These are phyloP conservation scores for Nicator chloris DNA, from an alignment of 2,113 vertebrate species.

Conservation along the genomic window DNA sequence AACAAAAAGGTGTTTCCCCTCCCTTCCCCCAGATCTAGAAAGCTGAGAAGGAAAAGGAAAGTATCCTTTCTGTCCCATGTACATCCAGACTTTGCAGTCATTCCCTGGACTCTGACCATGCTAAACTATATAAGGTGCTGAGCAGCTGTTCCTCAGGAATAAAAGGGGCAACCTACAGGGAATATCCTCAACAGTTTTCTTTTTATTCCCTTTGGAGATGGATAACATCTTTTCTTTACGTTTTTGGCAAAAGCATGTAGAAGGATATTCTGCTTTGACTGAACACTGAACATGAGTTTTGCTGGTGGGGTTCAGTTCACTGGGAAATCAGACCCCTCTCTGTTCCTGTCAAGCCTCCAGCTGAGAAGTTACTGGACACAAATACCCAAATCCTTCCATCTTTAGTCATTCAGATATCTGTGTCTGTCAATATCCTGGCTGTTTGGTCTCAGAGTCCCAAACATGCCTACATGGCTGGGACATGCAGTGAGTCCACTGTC, in stretches of 20 bases:
- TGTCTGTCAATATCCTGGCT: not conserved
- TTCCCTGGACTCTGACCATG: not conserved
- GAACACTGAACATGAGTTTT: rapidly evolving
- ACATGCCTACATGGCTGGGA: not conserved
- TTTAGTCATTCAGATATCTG: not conserved
- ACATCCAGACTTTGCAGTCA: not conserved
- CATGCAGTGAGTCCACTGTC: not conserved
- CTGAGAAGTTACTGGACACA: not conserved
- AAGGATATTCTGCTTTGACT: not conserved
- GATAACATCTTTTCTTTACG: not conserved
- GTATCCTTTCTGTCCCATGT: not conserved
- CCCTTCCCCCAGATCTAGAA: not conserved
- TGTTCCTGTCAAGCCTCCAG: not conserved
- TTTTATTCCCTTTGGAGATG: not conserved
- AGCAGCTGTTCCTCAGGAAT: not conserved
- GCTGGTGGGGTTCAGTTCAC: not conserved
- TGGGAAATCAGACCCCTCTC: not conserved
- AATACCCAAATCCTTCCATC: not conserved
- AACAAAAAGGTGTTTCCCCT: not conserved
- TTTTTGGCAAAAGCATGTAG: not conserved
- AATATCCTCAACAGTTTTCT: not conserved
- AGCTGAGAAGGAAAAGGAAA: not conserved
- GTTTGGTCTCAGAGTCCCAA: not conserved
- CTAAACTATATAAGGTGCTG: not conserved
- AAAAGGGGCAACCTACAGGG: not conserved